phyloP scores from a whole-genome alignment of 2,113 vertebrate species.

The Carassius auratus region DNA sequence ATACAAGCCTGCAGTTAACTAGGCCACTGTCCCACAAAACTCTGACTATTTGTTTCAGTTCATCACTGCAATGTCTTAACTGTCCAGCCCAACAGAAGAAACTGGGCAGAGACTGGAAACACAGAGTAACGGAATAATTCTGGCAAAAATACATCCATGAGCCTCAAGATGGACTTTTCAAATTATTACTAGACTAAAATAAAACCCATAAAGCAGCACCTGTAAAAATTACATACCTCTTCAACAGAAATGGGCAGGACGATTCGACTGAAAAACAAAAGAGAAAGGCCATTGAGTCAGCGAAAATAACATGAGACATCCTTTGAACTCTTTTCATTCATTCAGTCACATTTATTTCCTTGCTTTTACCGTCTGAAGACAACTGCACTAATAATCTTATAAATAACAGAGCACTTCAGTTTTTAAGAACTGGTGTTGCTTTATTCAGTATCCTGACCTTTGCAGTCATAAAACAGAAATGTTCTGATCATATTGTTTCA shows the following conservation, averaged over 20 bases:
- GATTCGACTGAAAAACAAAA: slow-evolving; percentile 82
- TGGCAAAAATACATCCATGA: not conserved
- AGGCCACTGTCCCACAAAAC: slow-evolving; percentile 12
- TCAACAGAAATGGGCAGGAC: slow-evolving; percentile 94
- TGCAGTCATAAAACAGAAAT: not conserved
- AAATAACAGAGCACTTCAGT: not conserved
- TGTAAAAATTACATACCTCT: slow-evolving; percentile 82
- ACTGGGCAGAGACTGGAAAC: not conserved
- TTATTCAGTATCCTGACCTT: not conserved
- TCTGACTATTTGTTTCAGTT: not conserved
- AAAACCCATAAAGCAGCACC: not conserved
- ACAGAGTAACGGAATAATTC: not conserved
- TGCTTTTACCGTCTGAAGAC: not conserved
- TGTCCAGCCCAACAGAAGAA: not conserved
- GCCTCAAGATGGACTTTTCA: not conserved
- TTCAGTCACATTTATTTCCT: not conserved
- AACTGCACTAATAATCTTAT: not conserved
- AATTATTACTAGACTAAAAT: not conserved
- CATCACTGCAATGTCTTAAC: not conserved
- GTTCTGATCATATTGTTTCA: not conserved
- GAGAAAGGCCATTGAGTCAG: slow-evolving; percentile 11
- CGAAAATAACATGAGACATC: not conserved
- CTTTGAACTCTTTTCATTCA: slow-evolving; percentile 1
- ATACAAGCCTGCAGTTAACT: not conserved
- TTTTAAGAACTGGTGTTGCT: not conserved